phyloP scores from a whole-genome alignment of 2,888 invertebrate genomes.

The Mystacides longicornis region DNA sequence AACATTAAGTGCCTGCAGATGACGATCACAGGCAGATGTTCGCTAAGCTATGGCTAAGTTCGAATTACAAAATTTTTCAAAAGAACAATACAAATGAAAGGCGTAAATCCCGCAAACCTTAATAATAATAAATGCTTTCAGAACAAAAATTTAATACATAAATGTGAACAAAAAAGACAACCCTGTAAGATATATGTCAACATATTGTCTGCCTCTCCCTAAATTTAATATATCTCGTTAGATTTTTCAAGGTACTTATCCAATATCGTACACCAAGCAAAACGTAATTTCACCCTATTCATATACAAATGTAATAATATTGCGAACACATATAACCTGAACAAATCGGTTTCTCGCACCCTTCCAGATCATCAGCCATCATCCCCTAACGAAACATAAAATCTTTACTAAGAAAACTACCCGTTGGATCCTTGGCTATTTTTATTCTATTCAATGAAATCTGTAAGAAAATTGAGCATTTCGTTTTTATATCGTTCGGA shows the following conservation, averaged over 20 bases:
- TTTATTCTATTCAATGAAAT: neutral
- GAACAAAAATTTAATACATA: too few relatives aligned
- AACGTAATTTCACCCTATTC: constrained; percentile 1
- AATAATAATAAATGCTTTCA: too few relatives aligned
- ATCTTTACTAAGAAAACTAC: neutral
- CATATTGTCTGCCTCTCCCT: neutral
- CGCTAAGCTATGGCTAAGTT: too few relatives aligned
- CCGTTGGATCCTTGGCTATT: too few relatives aligned
- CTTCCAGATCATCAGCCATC: neutral
- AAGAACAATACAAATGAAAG: too few relatives aligned
- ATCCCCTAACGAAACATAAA: neutral
- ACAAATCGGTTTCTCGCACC: constrained; percentile 1
- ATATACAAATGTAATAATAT: constrained; percentile 2
- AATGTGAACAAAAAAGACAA: neutral
- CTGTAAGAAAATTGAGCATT: neutral
- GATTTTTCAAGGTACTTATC: constrained; percentile 2
- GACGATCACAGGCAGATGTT: too few relatives aligned
- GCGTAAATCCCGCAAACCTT: too few relatives aligned
- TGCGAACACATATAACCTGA: neutral
- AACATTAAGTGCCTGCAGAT: too few relatives aligned
- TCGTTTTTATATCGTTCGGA: too few relatives aligned
- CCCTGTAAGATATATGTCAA: neutral
- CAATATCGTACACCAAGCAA: neutral
- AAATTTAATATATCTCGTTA: constrained; percentile 2
- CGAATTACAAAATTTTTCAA: too few relatives aligned